Evolutionary conservation across 2,113 vertebrate genomes (phyloP), one percentile per base, ranked within the genome.

Genomic region (Onychostruthus taczanowskii): DNA sequence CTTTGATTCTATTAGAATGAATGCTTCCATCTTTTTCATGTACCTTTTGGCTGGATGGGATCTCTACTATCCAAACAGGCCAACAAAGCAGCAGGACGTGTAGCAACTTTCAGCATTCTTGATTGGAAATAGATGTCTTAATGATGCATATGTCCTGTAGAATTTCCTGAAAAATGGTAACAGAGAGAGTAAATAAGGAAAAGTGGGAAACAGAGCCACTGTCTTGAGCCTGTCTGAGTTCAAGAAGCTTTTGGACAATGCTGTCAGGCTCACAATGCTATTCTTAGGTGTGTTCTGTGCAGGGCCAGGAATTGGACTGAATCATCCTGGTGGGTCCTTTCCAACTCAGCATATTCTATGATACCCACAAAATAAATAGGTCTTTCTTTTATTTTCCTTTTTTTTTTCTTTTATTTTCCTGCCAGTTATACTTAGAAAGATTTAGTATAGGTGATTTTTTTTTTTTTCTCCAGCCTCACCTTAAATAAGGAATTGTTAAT

Each of bases 341-440:
- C 13, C 16, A 58, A 26, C 10, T 58, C 26, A 49, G 13, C 16
- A 33, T 66, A 56, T 75, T 66, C 50, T n/a, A 9, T 26, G 5
- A 35, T 50, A 66, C 5, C 18, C 39, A 55, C 9, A 39, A 74
- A 83, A 88, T 15, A 30, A 52, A 33, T 3, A 44, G 7, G 7
- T 50, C 0, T 30, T 70, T 6, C 9, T 59, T 41, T 52, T 31
- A 0, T 14, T 50, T 56, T 16, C 3, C 2, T 50, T 43, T 22
- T 6, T 23, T 35, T 15, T 30, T 70, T 5, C 8, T 55, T 41
- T 52, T 31, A 0, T 14, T 50, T 56, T 16, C 2, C 3, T 4
- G 3, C 22, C 3, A 27, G 12, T 73, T 66, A 30, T 27, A 86
- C 7, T 53, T 64, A 7, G 18, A 70, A 94, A 77, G 12, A 58